Conservation (phyloP, 2,797 vertebrate genomes). For the Cryptoprocta ferox region DNA sequence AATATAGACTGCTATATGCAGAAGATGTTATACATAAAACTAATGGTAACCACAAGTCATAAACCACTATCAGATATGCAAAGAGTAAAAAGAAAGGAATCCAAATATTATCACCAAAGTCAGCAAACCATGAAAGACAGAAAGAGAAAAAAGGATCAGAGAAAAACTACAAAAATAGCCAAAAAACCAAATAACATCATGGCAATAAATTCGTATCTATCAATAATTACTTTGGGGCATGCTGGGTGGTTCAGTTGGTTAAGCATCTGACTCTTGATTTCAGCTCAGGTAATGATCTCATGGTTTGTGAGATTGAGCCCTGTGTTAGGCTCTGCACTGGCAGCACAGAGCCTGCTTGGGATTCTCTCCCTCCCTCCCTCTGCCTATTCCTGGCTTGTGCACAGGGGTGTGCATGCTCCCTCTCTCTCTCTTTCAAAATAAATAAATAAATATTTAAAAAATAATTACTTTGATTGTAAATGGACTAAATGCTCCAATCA, state of each 20-base stretch:
- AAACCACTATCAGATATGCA: background rate
- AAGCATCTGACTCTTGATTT: no score
- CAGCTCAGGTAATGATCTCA: no score
- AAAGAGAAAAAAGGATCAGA: background rate
- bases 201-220: background rate
- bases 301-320: no score
- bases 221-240: background rate
- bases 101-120: background rate
- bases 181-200: background rate
- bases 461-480: background rate
- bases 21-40: background rate
- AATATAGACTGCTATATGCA: background rate
- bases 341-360: no score
- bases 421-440: no score
- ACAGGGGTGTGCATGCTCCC: no score
- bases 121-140: background rate
- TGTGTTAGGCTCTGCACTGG: no score
- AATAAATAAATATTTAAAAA: no score
- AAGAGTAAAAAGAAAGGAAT: background rate
- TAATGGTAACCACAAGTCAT: background rate
- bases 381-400: no score
- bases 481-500: background rate
- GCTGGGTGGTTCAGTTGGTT: no score
- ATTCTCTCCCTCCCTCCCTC: no score
- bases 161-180: background rate